A percentile compares a stretch with the other conserved stretches of the same genome.
Conservation (phyloP, 1,140 invertebrate genomes). For the Rhagoletis zephyria region DNA sequence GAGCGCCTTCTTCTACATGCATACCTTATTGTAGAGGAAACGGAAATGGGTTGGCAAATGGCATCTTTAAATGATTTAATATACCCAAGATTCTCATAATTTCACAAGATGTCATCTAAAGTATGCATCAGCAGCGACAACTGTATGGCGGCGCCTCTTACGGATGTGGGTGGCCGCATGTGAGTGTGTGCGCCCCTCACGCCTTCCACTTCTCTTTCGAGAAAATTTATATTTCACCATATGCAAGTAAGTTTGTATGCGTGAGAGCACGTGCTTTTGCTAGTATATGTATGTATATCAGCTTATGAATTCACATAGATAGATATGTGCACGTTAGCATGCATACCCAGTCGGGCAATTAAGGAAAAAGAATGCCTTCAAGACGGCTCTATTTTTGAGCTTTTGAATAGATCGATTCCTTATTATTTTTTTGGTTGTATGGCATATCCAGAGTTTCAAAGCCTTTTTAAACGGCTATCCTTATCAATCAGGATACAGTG, state of each 20-base stretch:
- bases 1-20: not conserved
- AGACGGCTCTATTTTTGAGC: too few relatives aligned
- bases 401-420: too few relatives aligned
- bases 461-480: too few relatives aligned
- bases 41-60: conserved; percentile 54
- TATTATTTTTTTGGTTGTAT: too few relatives aligned
- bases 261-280: not conserved
- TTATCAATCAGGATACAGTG: too few relatives aligned
- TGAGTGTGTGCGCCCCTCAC: not conserved
- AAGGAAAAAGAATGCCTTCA: too few relatives aligned
- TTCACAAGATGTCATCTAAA: conserved; percentile 52
- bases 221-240: too few relatives aligned
- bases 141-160: not conserved
- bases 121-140: conserved; percentile 18
- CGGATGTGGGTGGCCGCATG: conserved; percentile 26
- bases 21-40: conserved; percentile 12
- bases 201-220: not conserved
- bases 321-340: not conserved
- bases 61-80: conserved; percentile 54
- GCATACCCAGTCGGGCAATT: too few relatives aligned
- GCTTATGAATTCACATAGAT: too few relatives aligned
- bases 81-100: conserved; percentile 54
- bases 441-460: too few relatives aligned
- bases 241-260: not conserved
- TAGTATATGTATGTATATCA: too few relatives aligned